phyloP scores from a whole-genome alignment of 64 coral and sea anemone genomes.

The Stichodactyla helianthus region DNA sequence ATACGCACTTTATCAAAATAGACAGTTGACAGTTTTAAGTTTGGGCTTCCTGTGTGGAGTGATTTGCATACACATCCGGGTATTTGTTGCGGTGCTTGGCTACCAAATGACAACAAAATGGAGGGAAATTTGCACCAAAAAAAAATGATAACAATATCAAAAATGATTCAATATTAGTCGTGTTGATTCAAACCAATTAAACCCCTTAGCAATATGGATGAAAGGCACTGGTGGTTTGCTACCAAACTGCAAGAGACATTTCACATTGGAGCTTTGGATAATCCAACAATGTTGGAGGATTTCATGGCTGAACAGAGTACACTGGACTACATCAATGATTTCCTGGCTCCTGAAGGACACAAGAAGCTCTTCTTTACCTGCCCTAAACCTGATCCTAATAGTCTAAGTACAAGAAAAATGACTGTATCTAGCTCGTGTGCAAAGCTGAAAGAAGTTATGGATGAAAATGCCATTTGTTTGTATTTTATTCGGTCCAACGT shows the following conservation, averaged over 20 bases:
- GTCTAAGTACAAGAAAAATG: constrained; percentile 81
- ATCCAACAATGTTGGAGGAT: constrained; percentile 95
- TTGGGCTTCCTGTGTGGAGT: constrained; percentile 3
- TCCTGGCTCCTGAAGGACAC: constrained; percentile 94
- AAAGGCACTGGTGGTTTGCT: constrained; percentile 99
- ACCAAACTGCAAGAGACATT: constrained; percentile 99
- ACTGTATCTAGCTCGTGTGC: constrained; percentile 79
- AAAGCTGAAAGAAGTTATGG: constrained; percentile 96
- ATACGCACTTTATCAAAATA: background rate
- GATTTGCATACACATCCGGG: constrained; percentile 71
- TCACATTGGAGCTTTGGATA: constrained; percentile 93
- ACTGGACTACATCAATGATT: constrained; percentile 96
- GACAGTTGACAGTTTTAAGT: background rate
- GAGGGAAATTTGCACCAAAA: constrained; percentile 62
- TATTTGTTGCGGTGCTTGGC: constrained; percentile 66
- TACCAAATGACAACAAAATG: constrained; percentile 99
- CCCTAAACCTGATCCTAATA: constrained; percentile 85
- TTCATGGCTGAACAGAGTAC: constrained; percentile 97
- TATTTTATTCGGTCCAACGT: constrained; percentile 96
- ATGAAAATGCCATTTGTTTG: constrained; percentile 94
- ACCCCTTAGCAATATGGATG: constrained; percentile 71
- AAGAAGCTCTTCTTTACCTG: constrained; percentile 95
- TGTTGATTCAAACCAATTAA: background rate
- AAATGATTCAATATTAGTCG: background rate
- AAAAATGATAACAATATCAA: background rate